Evolutionary conservation across 23 tunicate species (phyloP).

Genomic region (Diplosoma virens): DNA sequence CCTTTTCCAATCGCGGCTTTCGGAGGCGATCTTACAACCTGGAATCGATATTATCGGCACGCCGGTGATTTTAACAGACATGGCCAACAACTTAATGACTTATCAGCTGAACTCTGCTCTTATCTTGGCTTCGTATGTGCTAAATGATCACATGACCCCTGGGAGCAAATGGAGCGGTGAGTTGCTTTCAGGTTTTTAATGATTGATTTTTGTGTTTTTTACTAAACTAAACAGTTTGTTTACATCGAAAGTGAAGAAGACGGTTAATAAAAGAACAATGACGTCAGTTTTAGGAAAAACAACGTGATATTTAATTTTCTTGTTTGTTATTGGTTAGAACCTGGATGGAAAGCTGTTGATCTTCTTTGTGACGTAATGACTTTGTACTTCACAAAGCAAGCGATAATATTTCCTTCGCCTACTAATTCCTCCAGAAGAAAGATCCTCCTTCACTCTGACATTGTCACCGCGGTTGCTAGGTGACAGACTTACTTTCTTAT

Average conservation of each 20-base stretch:
- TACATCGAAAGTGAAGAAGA: not conserved
- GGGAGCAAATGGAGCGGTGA: conserved; percentile 54
- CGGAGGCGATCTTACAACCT: not conserved
- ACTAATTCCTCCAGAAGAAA: not conserved
- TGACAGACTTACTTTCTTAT: no score
- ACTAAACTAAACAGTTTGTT: not conserved
- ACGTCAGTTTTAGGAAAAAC: not conserved
- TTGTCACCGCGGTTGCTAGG: not conserved
- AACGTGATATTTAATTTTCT: not conserved
- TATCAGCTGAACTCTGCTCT: conserved; percentile 38
- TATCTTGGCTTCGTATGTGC: conserved; percentile 14
- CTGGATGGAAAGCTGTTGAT: conserved; percentile 64
- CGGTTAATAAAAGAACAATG: not conserved
- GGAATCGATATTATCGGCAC: not conserved
- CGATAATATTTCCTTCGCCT: conserved; percentile 15
- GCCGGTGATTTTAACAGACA: conserved; percentile 19
- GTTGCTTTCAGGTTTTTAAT: not conserved
- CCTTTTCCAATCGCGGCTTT: conserved; percentile 14
- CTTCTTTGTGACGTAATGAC: conserved; percentile 54
- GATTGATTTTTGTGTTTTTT: not conserved
- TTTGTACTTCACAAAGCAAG: conserved; percentile 43
- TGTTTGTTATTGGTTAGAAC: conserved; percentile 25
- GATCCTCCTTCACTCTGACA: conserved; percentile 16
- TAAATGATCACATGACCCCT: conserved; percentile 23
- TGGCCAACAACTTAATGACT: conserved; percentile 8